These are phyloP conservation scores for Paralinhomoeus sp. DNA, from an alignment of 2,888 invertebrate species.

Conservation along the genomic window DNA sequence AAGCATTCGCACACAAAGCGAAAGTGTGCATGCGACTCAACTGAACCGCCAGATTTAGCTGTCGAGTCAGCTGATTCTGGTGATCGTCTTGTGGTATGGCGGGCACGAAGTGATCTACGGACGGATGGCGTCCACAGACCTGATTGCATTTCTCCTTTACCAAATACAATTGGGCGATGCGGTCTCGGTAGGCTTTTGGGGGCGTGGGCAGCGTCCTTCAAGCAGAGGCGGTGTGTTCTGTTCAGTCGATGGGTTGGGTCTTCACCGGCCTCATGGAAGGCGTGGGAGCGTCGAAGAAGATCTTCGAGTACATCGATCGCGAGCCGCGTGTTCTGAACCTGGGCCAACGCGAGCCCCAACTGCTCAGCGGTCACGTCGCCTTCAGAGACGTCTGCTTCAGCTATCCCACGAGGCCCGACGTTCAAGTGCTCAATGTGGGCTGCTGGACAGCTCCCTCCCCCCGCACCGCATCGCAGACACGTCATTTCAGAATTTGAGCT, in stretches of 20 bases:
- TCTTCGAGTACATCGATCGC: conserved; percentile 26
- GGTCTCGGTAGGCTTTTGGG: conserved; percentile 17
- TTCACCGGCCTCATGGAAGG: conserved; percentile 30
- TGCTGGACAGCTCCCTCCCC: neutral
- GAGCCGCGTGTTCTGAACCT: conserved; percentile 13
- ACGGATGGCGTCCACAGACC: conserved; percentile 10
- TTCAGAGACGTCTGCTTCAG: conserved; percentile 50
- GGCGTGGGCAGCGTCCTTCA: neutral
- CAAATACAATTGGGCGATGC: conserved; percentile 29
- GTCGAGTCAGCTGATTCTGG: conserved; percentile 21
- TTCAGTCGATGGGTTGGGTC: conserved; percentile 26
- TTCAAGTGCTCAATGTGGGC: conserved; percentile 42
- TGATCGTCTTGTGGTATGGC: conserved; percentile 28
- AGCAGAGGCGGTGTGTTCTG: neutral
- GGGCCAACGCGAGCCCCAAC: no score
- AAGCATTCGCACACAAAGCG: no score
- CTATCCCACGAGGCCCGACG: conserved; percentile 55
- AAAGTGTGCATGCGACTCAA: neutral
- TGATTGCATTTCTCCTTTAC: conserved; percentile 31
- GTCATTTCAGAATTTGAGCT: conserved; percentile 21
- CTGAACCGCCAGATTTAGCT: conserved; percentile 11
- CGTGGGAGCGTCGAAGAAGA: conserved; percentile 28
- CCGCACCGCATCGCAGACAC: no score
- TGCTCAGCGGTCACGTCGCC: conserved; percentile 39
- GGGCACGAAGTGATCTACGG: conserved; percentile 28